These are phyloP conservation scores for Epirrhoe tristata DNA, from an alignment of 2,888 invertebrate species.

Conservation along the genomic window DNA sequence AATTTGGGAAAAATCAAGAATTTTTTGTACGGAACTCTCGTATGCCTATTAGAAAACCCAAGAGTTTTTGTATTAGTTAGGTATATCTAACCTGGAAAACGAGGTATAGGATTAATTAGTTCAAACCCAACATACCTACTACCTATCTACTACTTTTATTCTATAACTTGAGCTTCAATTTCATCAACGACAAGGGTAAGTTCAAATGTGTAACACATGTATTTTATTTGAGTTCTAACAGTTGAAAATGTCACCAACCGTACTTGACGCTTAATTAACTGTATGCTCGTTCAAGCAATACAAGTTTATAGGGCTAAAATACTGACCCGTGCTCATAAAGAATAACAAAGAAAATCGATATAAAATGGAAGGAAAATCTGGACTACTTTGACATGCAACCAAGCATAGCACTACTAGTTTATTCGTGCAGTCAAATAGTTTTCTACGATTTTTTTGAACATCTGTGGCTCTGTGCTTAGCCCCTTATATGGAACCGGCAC, in stretches of 20 bases:
- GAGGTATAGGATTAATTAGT: no score
- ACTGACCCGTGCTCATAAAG: background rate
- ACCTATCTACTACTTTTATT: background rate
- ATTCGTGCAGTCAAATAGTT: no score
- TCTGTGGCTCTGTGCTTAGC: no score
- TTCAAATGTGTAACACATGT: slow-evolving; percentile 1
- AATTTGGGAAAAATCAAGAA: no score
- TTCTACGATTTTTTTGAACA: no score
- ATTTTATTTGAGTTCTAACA: slow-evolving; percentile 2
- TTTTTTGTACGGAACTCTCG: no score
- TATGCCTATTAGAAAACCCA: no score
- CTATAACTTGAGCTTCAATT: background rate
- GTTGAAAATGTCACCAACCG: background rate
- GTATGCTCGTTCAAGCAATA: background rate
- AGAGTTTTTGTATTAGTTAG: no score
- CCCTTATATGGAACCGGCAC: no score
- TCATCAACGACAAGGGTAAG: background rate
- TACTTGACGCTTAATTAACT: background rate
- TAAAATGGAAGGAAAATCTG: background rate
- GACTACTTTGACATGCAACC: background rate
- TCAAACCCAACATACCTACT: no score
- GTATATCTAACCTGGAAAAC: no score
- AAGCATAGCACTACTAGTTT: background rate
- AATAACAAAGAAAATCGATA: background rate
- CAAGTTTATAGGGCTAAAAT: background rate